These are phyloP conservation scores for Phainopepla nitens DNA, from an alignment of 2,113 vertebrate genomes.

Conservation along the genomic window DNA sequence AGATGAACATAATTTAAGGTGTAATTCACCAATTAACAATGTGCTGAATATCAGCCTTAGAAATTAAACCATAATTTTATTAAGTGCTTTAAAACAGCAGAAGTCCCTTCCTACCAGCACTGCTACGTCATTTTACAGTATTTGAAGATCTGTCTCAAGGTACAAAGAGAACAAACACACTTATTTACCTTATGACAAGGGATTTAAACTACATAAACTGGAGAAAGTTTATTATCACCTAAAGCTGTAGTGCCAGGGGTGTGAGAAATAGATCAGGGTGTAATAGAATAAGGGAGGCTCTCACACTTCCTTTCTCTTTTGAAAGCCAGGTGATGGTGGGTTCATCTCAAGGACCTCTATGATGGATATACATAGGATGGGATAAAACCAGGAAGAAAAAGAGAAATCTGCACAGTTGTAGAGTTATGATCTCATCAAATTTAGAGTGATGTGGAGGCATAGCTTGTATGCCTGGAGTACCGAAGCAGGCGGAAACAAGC, in stretches of 20 bases:
- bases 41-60: neutral
- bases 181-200: neutral
- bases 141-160: neutral
- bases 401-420: neutral
- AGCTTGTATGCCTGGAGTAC: neutral
- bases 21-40: too few relatives aligned
- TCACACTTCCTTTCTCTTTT: neutral
- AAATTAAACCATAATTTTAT: neutral
- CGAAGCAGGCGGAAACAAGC: rapidly evolving
- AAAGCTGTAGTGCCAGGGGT: neutral
- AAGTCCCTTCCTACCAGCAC: neutral
- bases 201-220: neutral
- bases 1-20: neutral
- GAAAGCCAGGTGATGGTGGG: neutral
- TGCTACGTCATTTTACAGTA: neutral
- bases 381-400: neutral
- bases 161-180: neutral
- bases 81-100: neutral
- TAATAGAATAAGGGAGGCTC: neutral
- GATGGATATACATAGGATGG: rapidly evolving
- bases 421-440: neutral
- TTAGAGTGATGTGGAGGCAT: neutral
- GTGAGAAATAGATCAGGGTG: neutral
- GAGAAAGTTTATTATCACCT: neutral
- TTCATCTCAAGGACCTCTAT: neutral